phyloP scores from a whole-genome alignment of 2,888 invertebrate genomes.

The Ferrisia virgata region DNA sequence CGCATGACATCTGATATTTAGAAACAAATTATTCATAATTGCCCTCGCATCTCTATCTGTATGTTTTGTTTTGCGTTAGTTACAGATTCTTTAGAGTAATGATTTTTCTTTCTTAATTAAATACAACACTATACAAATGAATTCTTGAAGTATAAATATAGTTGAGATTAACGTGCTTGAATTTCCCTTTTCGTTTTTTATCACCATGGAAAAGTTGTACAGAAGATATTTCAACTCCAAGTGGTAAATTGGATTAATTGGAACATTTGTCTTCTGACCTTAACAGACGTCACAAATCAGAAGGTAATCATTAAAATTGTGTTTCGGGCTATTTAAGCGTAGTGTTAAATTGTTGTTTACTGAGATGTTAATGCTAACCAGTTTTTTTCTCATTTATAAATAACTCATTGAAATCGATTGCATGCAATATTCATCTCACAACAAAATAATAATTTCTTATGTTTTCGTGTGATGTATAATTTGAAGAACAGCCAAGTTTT shows the following conservation, averaged over 20 bases:
- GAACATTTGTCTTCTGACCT: conserved; percentile 38
- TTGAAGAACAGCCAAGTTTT: neutral
- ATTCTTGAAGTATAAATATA: neutral
- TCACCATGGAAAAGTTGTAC: neutral
- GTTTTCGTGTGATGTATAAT: neutral
- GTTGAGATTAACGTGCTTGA: neutral
- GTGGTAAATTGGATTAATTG: conserved; percentile 15
- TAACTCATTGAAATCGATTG: conserved; percentile 12
- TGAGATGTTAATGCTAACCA: neutral
- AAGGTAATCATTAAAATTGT: conserved; percentile 34
- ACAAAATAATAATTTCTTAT: neutral
- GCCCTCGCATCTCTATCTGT: neutral
- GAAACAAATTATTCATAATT: conserved; percentile 10
- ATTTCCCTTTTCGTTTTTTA: neutral
- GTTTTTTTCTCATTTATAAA: conserved; percentile 11
- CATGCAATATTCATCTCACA: neutral
- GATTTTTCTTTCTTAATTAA: neutral
- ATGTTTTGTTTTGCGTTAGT: neutral
- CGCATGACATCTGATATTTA: conserved; percentile 36
- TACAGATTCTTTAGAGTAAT: neutral
- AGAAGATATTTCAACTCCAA: neutral
- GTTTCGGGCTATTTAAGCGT: conserved; percentile 26
- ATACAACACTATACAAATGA: neutral
- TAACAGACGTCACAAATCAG: conserved; percentile 36
- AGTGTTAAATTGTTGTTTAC: conserved; percentile 26